A percentile compares a stretch with the other conserved stretches of the same genome.
Evolutionary conservation across 2,797 vertebrate genomes (phyloP).

Genomic region (Pogonophryne albipinna): DNA sequence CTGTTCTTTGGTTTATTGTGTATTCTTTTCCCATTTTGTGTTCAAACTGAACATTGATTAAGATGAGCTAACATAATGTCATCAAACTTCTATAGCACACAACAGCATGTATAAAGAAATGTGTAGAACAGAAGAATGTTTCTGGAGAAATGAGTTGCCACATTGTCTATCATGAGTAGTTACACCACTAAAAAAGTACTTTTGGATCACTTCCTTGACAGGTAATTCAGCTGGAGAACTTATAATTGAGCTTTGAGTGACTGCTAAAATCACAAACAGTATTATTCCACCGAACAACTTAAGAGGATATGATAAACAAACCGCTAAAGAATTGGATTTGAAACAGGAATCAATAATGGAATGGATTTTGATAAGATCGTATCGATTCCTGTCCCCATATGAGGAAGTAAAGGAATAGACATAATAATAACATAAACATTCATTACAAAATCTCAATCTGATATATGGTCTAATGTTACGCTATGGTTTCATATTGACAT

Average conservation of each 20-base stretch:
- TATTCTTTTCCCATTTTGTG: not conserved
- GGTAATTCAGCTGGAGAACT: not conserved
- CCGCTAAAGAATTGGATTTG: too few relatives aligned
- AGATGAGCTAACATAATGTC: not conserved
- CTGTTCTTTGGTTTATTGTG: not conserved
- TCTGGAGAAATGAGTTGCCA: too few relatives aligned
- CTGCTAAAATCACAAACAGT: not conserved
- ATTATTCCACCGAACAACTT: too few relatives aligned
- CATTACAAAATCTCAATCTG: not conserved
- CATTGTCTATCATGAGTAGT: too few relatives aligned
- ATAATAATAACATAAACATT: not conserved
- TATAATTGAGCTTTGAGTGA: not conserved
- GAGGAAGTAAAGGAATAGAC: not conserved
- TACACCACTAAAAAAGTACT: too few relatives aligned
- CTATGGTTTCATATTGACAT: conserved; percentile 10
- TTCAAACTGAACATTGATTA: not conserved
- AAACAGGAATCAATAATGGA: too few relatives aligned
- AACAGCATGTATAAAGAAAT: not conserved
- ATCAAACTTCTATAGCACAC: not conserved
- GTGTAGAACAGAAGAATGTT: too few relatives aligned
- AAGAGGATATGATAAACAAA: too few relatives aligned
- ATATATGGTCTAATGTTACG: not conserved
- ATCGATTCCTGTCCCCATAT: not conserved
- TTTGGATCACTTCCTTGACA: not conserved
- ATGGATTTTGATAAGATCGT: too few relatives aligned